Conservation (phyloP, 2,797 vertebrate genomes). For the Brachyalestes nurse region DNA sequence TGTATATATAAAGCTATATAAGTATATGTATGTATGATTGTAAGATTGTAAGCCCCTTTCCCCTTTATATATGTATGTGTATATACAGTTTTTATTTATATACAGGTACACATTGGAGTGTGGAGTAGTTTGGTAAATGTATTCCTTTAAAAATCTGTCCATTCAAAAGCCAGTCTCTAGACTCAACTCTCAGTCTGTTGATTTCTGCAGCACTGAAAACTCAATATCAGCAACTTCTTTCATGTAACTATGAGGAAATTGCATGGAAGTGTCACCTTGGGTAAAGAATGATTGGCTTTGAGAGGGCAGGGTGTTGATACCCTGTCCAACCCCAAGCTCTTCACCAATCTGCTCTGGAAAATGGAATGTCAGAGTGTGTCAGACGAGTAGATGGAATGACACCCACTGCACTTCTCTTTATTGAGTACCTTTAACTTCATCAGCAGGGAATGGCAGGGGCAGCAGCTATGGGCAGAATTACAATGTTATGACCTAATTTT, state of each 20-base stretch:
- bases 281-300: background rate
- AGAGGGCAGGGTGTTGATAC: background rate
- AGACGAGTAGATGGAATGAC: background rate
- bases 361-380: constrained; percentile 16
- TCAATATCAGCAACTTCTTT: background rate
- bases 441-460: background rate
- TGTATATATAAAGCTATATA: too few relatives aligned
- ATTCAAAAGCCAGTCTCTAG: background rate
- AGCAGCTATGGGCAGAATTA: background rate
- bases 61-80: too few relatives aligned
- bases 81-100: too few relatives aligned
- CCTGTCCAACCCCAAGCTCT: background rate
- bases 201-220: background rate
- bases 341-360: background rate
- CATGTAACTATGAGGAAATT: background rate
- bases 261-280: background rate
- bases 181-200: background rate
- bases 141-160: too few relatives aligned
- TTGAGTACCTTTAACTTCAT: background rate
- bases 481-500: background rate
- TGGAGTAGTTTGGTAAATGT: too few relatives aligned
- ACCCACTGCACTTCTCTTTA: background rate
- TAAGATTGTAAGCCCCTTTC: too few relatives aligned
- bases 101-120: too few relatives aligned
- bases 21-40: too few relatives aligned